phyloP scores from a whole-genome alignment of 64 coral and sea anemone genomes.

The Pocillopora damicornis region DNA sequence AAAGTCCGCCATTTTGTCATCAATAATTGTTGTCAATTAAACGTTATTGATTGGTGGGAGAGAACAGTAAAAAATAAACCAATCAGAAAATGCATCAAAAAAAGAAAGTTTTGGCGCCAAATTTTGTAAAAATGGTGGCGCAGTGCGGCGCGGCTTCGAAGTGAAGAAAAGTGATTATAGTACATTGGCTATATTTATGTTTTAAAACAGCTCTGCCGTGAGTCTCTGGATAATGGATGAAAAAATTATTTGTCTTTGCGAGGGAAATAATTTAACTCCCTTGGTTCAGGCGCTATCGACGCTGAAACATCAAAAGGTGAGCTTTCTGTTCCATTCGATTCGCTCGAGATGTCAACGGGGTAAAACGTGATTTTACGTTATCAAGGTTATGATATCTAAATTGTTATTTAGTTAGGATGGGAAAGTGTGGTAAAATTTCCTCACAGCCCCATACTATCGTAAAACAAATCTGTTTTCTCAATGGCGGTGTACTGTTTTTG shows the following conservation, averaged over 20 bases:
- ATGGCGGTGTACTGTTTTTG: no score
- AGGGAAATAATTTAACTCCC: constrained; percentile 59
- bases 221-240: constrained; percentile 60
- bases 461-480: no score
- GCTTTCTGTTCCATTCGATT: not conserved
- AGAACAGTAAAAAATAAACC: not conserved
- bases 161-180: not conserved
- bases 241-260: constrained; percentile 67
- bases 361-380: no score
- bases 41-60: constrained; percentile 20
- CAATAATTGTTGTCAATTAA: not conserved
- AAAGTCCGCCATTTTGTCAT: constrained; percentile 32
- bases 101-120: constrained; percentile 10
- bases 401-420: no score
- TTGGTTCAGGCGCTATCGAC: constrained; percentile 42
- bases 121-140: constrained; percentile 16
- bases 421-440: no score
- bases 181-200: not conserved
- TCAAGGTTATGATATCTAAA: no score
- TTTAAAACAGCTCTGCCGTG: not conserved
- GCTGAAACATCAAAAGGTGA: constrained; percentile 69
- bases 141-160: not conserved
- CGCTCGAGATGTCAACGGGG: not conserved
- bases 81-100: constrained; percentile 8
- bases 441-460: no score